These are phyloP conservation scores for Anorthoa munda DNA, from an alignment of 2,888 invertebrate species.

Conservation along the genomic window DNA sequence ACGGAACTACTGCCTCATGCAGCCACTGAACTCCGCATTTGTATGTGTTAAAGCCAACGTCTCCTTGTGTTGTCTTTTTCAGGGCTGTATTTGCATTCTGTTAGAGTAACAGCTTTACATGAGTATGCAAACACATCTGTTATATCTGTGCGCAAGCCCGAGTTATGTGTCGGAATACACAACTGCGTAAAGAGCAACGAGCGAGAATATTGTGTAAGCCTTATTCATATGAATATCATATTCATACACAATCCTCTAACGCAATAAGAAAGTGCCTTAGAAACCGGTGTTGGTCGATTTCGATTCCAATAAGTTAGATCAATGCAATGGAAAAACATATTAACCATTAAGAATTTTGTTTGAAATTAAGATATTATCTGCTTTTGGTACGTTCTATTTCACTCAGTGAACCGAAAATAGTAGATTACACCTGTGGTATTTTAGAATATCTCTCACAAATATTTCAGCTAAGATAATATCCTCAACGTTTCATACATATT, in stretches of 20 bases:
- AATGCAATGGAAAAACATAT: neutral
- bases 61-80: constrained; percentile 33
- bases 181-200: neutral
- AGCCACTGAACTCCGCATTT: constrained; percentile 39
- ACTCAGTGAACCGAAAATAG: neutral
- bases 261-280: neutral
- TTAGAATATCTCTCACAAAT: constrained; percentile 17
- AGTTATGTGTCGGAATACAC: constrained; percentile 26
- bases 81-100: constrained; percentile 37
- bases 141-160: constrained; percentile 28
- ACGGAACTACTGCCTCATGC: constrained; percentile 51
- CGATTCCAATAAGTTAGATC: neutral
- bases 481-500: constrained; percentile 34
- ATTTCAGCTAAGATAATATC: constrained; percentile 27
- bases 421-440: constrained; percentile 2
- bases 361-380: neutral
- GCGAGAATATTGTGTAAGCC: neutral
- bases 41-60: constrained; percentile 28
- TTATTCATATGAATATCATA: neutral
- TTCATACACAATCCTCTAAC: too few relatives aligned
- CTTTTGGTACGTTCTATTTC: neutral
- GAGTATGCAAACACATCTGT: constrained; percentile 30
- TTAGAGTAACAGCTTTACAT: constrained; percentile 25
- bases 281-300: neutral
- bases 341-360: neutral